Conservation (phyloP, 2,888 invertebrate genomes). For the Pheosia gnoma region DNA sequence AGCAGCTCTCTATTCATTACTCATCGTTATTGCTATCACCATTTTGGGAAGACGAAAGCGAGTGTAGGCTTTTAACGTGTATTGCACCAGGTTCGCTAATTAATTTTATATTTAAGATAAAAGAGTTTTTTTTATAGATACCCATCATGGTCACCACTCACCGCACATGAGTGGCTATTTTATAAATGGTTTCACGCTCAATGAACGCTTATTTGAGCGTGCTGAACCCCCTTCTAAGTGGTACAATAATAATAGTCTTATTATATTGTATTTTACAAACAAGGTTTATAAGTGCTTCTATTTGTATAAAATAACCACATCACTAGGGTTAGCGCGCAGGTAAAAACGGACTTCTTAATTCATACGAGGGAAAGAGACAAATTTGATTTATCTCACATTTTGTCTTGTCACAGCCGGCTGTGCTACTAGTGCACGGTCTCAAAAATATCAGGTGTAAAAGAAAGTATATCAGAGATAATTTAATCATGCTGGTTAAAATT, state of each 20-base stretch:
- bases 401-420: no score
- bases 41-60: constrained; percentile 78
- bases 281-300: neutral
- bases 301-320: neutral
- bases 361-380: no score
- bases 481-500: no score
- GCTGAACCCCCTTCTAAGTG: constrained; percentile 33
- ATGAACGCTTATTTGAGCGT: constrained; percentile 67
- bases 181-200: constrained; percentile 62
- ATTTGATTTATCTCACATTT: no score
- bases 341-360: no score
- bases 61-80: constrained; percentile 69
- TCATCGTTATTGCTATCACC: constrained; percentile 81
- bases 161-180: constrained; percentile 62
- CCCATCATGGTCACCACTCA: constrained; percentile 51
- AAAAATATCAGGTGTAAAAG: no score
- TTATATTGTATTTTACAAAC: neutral
- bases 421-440: no score
- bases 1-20: constrained; percentile 84
- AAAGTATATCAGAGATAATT: no score
- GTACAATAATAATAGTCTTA: constrained; percentile 15
- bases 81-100: constrained; percentile 50
- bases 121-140: constrained; percentile 58
- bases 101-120: constrained; percentile 55
- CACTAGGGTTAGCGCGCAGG: no score